Evolutionary conservation across 2,113 vertebrate species (phyloP), one percentile per base, ranked within the genome.

Genomic region (Lichenostomus cassidix): DNA sequence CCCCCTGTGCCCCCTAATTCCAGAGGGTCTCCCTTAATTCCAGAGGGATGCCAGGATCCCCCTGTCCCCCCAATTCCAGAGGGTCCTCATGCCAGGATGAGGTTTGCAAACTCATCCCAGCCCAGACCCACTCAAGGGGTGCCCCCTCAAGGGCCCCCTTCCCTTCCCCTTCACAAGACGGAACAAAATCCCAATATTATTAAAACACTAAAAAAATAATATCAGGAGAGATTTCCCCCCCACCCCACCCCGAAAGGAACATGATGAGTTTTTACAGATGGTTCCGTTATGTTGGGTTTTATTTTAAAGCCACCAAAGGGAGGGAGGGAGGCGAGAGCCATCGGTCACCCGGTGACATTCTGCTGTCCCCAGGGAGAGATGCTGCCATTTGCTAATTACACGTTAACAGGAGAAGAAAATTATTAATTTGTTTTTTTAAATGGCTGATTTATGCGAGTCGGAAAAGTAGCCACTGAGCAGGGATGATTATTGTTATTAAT

Each of bases 341-440:
- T 92, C 91, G 63, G 63, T 95, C 87, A 80, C 65, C 80, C 5
- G 28, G 91, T 95, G 95, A 94, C 93, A 94, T 92, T 84, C 96
- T 4, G 2, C 90, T 29, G 70, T 96, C 96, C 95, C 96, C 64
- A 1, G 96, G 94, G 96, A 96, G 89, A 88, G 89, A 75, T 15
- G 78, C 91, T 94, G 93, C 96, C 93, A 94, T 88, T 92, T 94
- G 96, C 96, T 97, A 97, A 97, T 97, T 96, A 91, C 94, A 78
- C 49, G 60, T 96, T 96, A 96, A 96, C 94, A 91, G 96, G 89
- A 86, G 95, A 93, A 91, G 95, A 96, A 97, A 96, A 97, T 97
- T 95, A 96, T 96, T 97, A 96, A 97, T 97, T 96, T 96, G 95
- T 91, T 96, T 95, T 96, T 96, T 94, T 92, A 92, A 96, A 96